phyloP scores from a whole-genome alignment of 2,888 invertebrate genomes.

The Drosophila greeni region DNA sequence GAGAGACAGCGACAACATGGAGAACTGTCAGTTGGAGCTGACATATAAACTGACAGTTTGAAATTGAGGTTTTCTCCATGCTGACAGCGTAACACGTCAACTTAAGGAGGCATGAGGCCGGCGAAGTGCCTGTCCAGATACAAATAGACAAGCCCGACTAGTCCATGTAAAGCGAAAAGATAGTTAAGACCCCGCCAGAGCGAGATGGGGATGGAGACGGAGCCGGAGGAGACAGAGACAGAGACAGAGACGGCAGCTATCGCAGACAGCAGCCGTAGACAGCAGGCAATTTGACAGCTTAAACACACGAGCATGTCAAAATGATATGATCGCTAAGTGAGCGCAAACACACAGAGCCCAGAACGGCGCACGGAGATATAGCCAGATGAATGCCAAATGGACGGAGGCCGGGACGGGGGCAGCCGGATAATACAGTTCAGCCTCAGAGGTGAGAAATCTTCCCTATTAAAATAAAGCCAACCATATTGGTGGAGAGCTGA shows the following conservation, averaged over 20 bases:
- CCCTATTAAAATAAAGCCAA: too few relatives aligned
- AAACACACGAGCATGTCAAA: constrained; percentile 74
- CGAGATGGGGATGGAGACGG: not conserved
- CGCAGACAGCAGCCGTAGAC: constrained; percentile 58
- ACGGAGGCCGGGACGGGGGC: constrained; percentile 24
- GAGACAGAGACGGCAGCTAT: constrained; percentile 28
- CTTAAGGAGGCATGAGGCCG: constrained; percentile 73
- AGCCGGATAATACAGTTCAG: constrained; percentile 6
- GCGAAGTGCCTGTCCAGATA: constrained; percentile 70
- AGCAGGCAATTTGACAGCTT: constrained; percentile 73
- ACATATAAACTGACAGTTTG: constrained; percentile 77
- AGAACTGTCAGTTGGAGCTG: constrained; percentile 77
- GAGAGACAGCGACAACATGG: constrained; percentile 54
- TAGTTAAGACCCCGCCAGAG: constrained; percentile 35
- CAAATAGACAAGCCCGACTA: constrained; percentile 63
- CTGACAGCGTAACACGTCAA: constrained; percentile 75
- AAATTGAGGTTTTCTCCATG: constrained; percentile 77
- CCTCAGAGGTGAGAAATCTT: not conserved
- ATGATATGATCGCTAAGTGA: constrained; percentile 74
- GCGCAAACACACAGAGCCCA: constrained; percentile 58
- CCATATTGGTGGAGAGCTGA: not conserved
- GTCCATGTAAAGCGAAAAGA: constrained; percentile 42
- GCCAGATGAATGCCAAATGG: constrained; percentile 35
- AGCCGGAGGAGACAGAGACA: constrained; percentile 9
- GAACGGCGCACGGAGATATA: constrained; percentile 28